A percentile compares a stretch with the other conserved stretches of the same genome.
Evolutionary conservation across 2,797 vertebrate species (phyloP).

Genomic region (Esox masquinongy): DNA sequence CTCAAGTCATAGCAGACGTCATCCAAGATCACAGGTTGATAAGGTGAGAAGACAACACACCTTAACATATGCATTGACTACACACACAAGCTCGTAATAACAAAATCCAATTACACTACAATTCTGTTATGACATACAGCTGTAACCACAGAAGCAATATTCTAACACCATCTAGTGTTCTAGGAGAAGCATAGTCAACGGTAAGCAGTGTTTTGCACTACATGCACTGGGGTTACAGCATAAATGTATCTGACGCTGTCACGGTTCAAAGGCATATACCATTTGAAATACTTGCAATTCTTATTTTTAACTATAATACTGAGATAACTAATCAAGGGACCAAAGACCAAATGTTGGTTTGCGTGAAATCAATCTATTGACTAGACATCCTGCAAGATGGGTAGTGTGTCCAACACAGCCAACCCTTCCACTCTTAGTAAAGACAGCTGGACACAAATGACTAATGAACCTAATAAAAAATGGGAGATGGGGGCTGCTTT

Average conservation of each 20-base stretch:
- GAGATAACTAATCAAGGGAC: background rate
- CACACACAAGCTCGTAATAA: too few species aligned
- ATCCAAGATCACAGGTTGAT: too few species aligned
- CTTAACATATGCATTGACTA: too few species aligned
- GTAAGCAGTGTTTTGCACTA: background rate
- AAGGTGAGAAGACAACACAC: too few species aligned
- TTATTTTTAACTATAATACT: background rate
- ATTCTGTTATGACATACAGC: background rate
- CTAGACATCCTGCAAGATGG: background rate
- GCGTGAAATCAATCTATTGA: constrained; percentile 1
- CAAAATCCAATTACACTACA: too few species aligned
- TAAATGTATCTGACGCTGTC: background rate
- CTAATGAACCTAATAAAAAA: constrained; percentile 69
- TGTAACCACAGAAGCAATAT: background rate
- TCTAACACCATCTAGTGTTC: background rate
- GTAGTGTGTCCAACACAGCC: background rate
- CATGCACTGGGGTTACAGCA: background rate
- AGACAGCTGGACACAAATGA: constrained; percentile 63
- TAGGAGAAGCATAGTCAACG: background rate
- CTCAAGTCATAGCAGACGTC: too few species aligned
- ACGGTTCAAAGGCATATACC: background rate
- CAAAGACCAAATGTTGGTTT: background rate
- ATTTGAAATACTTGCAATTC: background rate
- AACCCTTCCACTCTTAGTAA: constrained; percentile 1
- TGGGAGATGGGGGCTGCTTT: constrained; percentile 44